Evolutionary conservation across 2,888 invertebrate genomes (phyloP).

Genomic region (Laothoe populi): DNA sequence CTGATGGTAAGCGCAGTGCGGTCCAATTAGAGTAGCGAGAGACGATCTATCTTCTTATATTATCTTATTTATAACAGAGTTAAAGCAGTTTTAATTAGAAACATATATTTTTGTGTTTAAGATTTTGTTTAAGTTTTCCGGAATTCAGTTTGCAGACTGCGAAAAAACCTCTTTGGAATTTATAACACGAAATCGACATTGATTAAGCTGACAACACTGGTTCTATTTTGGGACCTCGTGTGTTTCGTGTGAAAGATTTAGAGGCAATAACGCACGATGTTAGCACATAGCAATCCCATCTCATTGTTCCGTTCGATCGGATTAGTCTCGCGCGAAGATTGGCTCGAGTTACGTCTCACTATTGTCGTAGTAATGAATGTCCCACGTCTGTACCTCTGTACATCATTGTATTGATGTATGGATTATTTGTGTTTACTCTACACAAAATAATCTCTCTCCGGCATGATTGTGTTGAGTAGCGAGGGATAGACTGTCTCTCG

Average conservation of each 20-base stretch:
- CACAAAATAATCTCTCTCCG: neutral
- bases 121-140: neutral
- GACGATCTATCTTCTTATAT: no score
- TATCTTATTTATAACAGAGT: no score
- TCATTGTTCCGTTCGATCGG: slow-evolving; percentile 77
- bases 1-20: no score
- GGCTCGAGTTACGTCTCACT: slow-evolving; percentile 43
- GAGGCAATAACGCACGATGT: slow-evolving; percentile 80
- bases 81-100: no score
- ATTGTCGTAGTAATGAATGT: slow-evolving; percentile 26
- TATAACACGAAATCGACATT: neutral
- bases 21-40: no score
- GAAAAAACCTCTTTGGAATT: neutral
- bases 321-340: slow-evolving; percentile 69
- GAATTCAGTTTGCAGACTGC: no score
- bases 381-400: neutral
- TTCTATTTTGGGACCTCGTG: slow-evolving; percentile 42
- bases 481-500: no score
- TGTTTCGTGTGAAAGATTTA: slow-evolving; percentile 75
- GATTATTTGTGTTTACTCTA: neutral
- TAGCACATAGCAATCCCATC: slow-evolving; percentile 67
- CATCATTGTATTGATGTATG: neutral
- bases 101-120: no score
- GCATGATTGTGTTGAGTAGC: no score
- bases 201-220: slow-evolving; percentile 25